Evolutionary conservation across 2,888 invertebrate species (phyloP), one percentile per base, ranked within the genome.

Genomic region (Drosophila macrothrix): DNA sequence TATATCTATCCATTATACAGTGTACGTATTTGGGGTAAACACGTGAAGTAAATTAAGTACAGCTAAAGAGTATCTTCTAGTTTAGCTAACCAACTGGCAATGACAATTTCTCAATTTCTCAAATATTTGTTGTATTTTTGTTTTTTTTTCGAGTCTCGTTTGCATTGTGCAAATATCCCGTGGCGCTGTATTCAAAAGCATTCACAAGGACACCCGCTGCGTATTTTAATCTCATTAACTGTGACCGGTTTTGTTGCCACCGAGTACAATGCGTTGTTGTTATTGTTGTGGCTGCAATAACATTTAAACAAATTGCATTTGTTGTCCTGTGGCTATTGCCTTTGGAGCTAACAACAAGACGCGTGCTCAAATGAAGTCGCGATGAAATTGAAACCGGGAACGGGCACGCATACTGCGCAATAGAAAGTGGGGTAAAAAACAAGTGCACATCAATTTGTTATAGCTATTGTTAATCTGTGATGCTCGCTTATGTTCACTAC

Each of bases 191-290:
- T 63, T 81, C 69, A 63, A 64, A 66, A 22, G 39, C 46, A 56
- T 39, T 56, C 62, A 46, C 76, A 61, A 65, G 84, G 68, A 73
- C 65, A 62, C 89, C 91, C 75, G 88, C 83, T 78, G 91, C 37
- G 91, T 72, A 80, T 90, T 89, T 90, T 90, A 90, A 90, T 90
- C 89, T 90, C 89, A 90, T 90, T 90, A 90, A 90, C 90, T 87
- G 86, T 70, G 77, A 74, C 67, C 62, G 77, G 67, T 78, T 70
- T 69, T 70, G 63, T 65, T 67, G 60, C 63, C 61, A 62, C 55
- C 76, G 70, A 69, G 66, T 66, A 56, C 80, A 77, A 76, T 60
- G 53, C 59, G 53, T 60, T 60, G 60, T 67, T 76, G 67, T 55
- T 75, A 59, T 66, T 74, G 73, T 67, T 86, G 73, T 71, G 61